These are phyloP conservation scores for Thelaira solivaga DNA, from an alignment of 2,888 invertebrate species.

Conservation along the genomic window DNA sequence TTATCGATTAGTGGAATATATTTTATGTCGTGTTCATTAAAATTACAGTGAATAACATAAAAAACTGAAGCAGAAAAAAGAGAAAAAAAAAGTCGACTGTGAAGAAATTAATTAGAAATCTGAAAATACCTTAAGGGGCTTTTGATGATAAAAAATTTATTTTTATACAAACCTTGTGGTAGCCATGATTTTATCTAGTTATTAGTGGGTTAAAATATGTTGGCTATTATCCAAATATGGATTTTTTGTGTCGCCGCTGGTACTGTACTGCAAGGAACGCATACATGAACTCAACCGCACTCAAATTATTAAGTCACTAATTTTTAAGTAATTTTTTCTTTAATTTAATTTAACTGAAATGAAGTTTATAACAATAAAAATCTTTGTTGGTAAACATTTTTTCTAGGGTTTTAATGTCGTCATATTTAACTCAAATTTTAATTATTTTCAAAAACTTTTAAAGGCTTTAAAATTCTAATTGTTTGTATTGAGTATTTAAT, in stretches of 20 bases:
- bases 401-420: too few relatives aligned
- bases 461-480: too few relatives aligned
- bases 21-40: neutral
- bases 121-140: neutral
- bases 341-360: neutral
- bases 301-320: too few relatives aligned
- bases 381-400: too few relatives aligned
- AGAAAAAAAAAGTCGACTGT: neutral
- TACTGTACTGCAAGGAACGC: slow-evolving; percentile 13
- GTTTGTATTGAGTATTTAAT: too few relatives aligned
- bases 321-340: neutral
- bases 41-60: neutral
- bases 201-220: slow-evolving; percentile 41
- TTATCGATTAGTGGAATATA: slow-evolving; percentile 33
- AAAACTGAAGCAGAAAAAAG: neutral
- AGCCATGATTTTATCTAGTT: slow-evolving; percentile 41
- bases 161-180: slow-evolving; percentile 49
- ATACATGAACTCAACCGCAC: neutral
- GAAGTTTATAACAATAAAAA: too few relatives aligned
- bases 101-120: too few relatives aligned
- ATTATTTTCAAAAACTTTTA: too few relatives aligned
- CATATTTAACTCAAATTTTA: too few relatives aligned
- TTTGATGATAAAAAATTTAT: neutral
- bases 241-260: slow-evolving; percentile 51
- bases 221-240: slow-evolving; percentile 61